Percentiles rank a stretch among this genome's conserved stretches.
Conservation (phyloP, 1,140 invertebrate genomes). For the Prorops nasuta region DNA sequence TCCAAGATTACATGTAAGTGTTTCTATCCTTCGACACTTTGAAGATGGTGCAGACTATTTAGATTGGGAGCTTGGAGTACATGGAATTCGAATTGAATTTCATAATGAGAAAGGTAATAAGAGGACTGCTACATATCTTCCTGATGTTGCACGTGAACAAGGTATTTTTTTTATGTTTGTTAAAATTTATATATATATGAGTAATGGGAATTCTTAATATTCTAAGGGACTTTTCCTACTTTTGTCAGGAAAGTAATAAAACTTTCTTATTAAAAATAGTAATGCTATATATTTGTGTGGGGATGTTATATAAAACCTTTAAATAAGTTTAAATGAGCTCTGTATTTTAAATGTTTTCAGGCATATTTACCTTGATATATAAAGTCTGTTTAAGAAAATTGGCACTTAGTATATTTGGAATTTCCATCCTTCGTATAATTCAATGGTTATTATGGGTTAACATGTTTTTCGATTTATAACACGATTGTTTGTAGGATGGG, state of each 20-base stretch:
- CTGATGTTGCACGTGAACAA: conserved; percentile 96
- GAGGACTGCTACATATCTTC: conserved; percentile 95
- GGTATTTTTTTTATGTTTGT: conserved; percentile 60
- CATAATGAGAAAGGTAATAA: conserved; percentile 92
- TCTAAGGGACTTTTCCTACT: no score
- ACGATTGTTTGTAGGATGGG: conserved; percentile 75
- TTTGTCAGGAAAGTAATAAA: no score
- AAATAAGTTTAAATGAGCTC: no score
- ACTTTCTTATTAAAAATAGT: no score
- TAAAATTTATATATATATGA: not conserved
- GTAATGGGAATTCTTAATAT: no score
- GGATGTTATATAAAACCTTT: not conserved
- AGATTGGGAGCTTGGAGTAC: conserved; percentile 96
- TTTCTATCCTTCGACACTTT: conserved; percentile 93
- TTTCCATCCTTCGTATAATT: not conserved
- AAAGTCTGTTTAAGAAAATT: no score
- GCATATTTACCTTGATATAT: no score
- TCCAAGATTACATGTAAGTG: conserved; percentile 87
- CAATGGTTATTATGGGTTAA: not conserved
- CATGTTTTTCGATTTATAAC: not conserved
- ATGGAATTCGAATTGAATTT: conserved; percentile 98
- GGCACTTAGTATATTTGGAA: conserved; percentile 9
- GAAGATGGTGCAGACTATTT: conserved; percentile 93
- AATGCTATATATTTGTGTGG: no score
- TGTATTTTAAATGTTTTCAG: no score